Conservation (phyloP, 2,113 vertebrate genomes). For the Propithecus coquereli region DNA sequence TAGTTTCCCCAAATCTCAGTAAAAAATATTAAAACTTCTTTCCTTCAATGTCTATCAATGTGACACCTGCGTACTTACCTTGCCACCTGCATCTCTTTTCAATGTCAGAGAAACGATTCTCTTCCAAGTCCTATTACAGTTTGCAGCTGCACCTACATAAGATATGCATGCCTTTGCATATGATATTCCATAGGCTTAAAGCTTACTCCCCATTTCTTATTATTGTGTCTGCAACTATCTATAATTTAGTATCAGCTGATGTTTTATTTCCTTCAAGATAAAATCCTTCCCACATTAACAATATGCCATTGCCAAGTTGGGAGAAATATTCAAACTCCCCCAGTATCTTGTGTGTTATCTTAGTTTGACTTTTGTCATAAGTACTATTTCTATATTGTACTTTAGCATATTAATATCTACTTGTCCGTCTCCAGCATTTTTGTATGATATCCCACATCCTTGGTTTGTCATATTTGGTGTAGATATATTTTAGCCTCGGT, state of each 20-base stretch:
- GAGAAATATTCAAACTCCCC: not conserved
- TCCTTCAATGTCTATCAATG: accelerated
- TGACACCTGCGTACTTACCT: not conserved
- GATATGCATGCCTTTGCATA: not conserved
- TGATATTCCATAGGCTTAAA: not conserved
- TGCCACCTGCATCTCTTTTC: not conserved
- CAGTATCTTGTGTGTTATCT: not conserved
- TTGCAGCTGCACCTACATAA: not conserved
- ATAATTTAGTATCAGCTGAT: not conserved
- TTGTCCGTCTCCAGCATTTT: not conserved
- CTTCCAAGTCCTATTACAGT: not conserved
- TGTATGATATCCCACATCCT: accelerated
- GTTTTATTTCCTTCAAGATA: not conserved
- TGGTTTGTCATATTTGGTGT: not conserved
- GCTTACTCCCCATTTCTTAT: not conserved
- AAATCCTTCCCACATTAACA: not conserved
- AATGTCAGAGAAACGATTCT: not conserved
- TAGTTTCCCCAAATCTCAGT: not conserved
- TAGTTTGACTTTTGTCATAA: not conserved
- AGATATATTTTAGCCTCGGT: not conserved
- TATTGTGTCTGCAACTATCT: not conserved
- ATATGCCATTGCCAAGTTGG: not conserved
- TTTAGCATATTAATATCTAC: not conserved
- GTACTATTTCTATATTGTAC: not conserved
- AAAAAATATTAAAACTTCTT: not conserved